Base-by-base conservation (phyloP, 2,113 vertebrate species). In the Macroglossus sobrinus region DNA sequence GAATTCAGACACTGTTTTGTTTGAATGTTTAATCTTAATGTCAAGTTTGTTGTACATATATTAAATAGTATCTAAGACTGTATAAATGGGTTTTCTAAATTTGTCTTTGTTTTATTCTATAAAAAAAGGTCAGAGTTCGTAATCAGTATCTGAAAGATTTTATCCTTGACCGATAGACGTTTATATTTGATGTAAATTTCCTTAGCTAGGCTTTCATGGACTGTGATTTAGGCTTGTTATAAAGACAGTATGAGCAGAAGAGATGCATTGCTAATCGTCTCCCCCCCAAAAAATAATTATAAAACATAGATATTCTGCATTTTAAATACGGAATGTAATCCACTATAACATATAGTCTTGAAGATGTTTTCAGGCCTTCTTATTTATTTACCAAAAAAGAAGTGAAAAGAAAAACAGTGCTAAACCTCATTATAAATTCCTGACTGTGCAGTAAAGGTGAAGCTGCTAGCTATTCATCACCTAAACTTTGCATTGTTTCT, bases 381-480 rank as follows among this genome's bases (percentile, higher is more conserved):
- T 84, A 14, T 88, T 89, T 96, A 84, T 78, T 95, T 96, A 84
- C 38, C 72, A 9, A 33, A 19, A 87, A 95, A 93, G 66, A 45
- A 66, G 7, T 40, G 64, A 55, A 87, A 92, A 87, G 35, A 91
- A 91, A 98, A 96, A 59, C 69, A 87, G 91, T 96, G 95, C 96
- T 97, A 88, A 87, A 59, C 35, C 78, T 98, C 97, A 98, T 98
- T 98, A 98, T 95, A 98, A 98, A 98, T 97, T 95, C 98, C 98
- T 98, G 98, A 98, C 97, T 97, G 33, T 93, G 97, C 97, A 98
- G 61, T 79, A 97, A 97, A 97, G 97, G 97, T 96, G 89, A 98
- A 98, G 98, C 98, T 98, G 98, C 82, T 97, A 91, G 97, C 94
- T 97, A 97, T 98, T 98, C 97, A 98, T 98, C 98, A 98, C 96